Percentiles rank a stretch among this genome's conserved stretches.
These are phyloP conservation scores for Phlogophora meticulosa DNA, from an alignment of 2,888 invertebrate species.

Conservation along the genomic window DNA sequence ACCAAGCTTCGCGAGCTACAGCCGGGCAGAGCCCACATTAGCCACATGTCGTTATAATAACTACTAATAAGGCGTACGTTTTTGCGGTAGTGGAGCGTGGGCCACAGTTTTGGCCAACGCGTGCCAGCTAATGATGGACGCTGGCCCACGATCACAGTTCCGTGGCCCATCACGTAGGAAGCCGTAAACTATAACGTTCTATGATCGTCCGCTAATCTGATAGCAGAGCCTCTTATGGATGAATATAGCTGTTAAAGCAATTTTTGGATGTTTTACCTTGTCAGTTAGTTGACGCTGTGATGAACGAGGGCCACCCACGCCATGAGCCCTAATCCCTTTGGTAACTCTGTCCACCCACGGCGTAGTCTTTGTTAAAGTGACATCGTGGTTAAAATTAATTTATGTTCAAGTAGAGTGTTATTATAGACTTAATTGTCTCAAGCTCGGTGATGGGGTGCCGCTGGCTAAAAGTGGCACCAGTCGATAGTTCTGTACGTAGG, in stretches of 20 bases:
- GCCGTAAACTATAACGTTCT: constrained; percentile 36
- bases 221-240: constrained; percentile 26
- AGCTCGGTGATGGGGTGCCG: background rate
- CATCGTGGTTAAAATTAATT: constrained; percentile 6
- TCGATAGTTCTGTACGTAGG: too few species aligned
- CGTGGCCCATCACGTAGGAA: constrained; percentile 53
- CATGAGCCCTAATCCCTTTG: constrained; percentile 25
- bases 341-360: constrained; percentile 27
- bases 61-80: constrained; percentile 59
- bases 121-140: constrained; percentile 64
- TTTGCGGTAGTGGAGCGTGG: constrained; percentile 61
- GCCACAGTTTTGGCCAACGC: constrained; percentile 53
- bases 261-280: constrained; percentile 37
- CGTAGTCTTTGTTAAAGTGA: constrained; percentile 5
- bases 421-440: background rate
- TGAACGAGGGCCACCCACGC: constrained; percentile 30
- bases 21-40: constrained; percentile 54
- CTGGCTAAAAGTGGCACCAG: too few species aligned
- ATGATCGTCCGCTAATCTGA: constrained; percentile 34
- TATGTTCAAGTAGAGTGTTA: background rate
- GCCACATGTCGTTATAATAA: constrained; percentile 59
- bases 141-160: constrained; percentile 19
- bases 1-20: constrained; percentile 23
- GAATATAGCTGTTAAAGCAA: constrained; percentile 34
- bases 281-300: constrained; percentile 27